phyloP scores from a whole-genome alignment of 2,113 vertebrate genomes.

The Probosciger aterrimus region DNA sequence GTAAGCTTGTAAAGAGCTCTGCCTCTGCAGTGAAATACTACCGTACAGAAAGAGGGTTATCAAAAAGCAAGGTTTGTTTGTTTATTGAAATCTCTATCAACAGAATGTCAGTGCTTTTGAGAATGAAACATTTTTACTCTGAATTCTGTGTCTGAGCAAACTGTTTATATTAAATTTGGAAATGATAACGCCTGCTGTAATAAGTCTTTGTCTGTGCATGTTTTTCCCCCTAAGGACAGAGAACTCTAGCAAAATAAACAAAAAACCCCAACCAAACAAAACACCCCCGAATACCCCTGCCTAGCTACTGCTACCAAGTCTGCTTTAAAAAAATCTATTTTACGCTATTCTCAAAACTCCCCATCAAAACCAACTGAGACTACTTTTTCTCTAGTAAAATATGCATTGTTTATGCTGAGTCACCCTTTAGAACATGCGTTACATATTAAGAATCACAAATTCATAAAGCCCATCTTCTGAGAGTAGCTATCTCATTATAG shows the following conservation, averaged over 20 bases:
- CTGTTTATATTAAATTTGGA: constrained; percentile 33
- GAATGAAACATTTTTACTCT: constrained; percentile 33
- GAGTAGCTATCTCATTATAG: not conserved
- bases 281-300: not conserved
- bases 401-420: constrained; percentile 11
- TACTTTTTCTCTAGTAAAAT: not conserved
- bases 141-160: constrained; percentile 42
- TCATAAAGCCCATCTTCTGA: not conserved
- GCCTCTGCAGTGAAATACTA: constrained; percentile 18
- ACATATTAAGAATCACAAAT: not conserved
- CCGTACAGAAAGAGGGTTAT: constrained; percentile 1
- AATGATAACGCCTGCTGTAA: constrained; percentile 5
- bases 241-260: not conserved
- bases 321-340: not conserved
- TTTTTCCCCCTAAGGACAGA: not conserved
- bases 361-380: not conserved
- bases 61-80: constrained; percentile 46
- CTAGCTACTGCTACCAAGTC: not conserved
- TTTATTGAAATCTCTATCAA: constrained; percentile 44
- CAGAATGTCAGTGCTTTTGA: constrained; percentile 35
- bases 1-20: constrained; percentile 27
- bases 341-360: not conserved
- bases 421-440: not conserved
- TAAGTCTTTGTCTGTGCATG: constrained; percentile 10
- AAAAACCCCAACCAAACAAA: not conserved